Conservation (phyloP, 2,888 invertebrate species). For the Pandemis cinnamomeana region DNA sequence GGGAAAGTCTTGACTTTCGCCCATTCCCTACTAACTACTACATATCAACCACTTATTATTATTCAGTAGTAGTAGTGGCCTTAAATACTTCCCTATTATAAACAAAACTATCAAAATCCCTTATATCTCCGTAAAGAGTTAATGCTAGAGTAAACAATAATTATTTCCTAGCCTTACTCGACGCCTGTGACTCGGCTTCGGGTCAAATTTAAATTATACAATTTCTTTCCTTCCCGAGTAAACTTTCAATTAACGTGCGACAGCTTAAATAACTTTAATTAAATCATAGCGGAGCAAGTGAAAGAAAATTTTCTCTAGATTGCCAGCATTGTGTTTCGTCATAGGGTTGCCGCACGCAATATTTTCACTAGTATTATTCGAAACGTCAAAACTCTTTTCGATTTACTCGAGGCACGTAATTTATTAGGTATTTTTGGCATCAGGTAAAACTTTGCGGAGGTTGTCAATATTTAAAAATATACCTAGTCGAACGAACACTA, state of each 20-base stretch:
- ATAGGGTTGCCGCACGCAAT: constrained; percentile 58
- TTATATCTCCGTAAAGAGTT: constrained; percentile 7
- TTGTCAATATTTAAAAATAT: too few relatives aligned
- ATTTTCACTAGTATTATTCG: not conserved
- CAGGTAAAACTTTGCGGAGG: too few relatives aligned
- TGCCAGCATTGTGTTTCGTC: constrained; percentile 52
- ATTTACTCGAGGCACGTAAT: too few relatives aligned
- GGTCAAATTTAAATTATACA: constrained; percentile 64
- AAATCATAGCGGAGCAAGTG: constrained; percentile 70
- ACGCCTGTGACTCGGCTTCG: constrained; percentile 51
- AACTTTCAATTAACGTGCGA: constrained; percentile 77
- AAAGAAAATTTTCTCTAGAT: constrained; percentile 59
- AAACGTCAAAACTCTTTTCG: not conserved
- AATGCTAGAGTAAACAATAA: constrained; percentile 52
- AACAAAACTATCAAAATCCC: not conserved
- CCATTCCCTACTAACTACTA: too few relatives aligned
- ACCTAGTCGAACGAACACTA: too few relatives aligned
- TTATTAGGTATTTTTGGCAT: too few relatives aligned
- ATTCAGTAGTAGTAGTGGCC: too few relatives aligned
- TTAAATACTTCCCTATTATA: not conserved
- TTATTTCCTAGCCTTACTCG: constrained; percentile 51
- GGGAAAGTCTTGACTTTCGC: too few relatives aligned
- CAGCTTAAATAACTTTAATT: constrained; percentile 78
- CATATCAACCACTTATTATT: too few relatives aligned
- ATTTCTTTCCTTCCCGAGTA: constrained; percentile 60